These are phyloP conservation scores for Cantharis nigra DNA, from an alignment of 2,888 invertebrate species.

Conservation along the genomic window DNA sequence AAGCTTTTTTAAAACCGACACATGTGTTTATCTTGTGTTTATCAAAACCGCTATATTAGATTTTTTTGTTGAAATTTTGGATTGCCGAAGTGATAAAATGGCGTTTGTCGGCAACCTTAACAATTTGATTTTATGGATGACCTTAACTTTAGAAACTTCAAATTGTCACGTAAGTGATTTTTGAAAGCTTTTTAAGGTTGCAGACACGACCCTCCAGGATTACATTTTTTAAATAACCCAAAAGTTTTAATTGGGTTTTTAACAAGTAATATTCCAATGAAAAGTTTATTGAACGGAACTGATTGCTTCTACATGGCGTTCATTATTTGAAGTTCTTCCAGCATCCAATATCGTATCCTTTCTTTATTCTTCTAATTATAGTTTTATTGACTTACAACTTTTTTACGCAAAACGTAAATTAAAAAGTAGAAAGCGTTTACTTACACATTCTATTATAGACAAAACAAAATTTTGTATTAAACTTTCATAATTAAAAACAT, in stretches of 20 bases:
- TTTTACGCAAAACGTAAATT: background rate
- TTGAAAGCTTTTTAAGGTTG: background rate
- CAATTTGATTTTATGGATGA: background rate
- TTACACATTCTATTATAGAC: no score
- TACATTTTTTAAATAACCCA: background rate
- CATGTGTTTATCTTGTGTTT: constrained; percentile 3
- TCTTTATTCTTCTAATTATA: background rate
- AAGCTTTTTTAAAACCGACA: constrained; percentile 5
- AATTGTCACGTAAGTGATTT: background rate
- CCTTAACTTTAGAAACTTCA: background rate
- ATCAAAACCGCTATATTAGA: background rate
- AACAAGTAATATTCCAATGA: background rate
- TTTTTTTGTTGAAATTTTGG: background rate
- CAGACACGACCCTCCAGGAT: background rate
- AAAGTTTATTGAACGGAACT: background rate
- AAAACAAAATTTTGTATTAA: background rate
- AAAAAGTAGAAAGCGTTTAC: background rate
- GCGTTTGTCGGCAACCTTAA: background rate
- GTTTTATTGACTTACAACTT: background rate
- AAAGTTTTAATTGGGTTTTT: background rate
- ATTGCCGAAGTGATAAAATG: background rate
- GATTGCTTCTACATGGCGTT: background rate
- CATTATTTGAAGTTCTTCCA: background rate
- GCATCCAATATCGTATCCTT: background rate
- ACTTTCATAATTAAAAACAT: background rate